phyloP scores from a whole-genome alignment of 1,140 invertebrate species.

The Panagrolaimus sp. region DNA sequence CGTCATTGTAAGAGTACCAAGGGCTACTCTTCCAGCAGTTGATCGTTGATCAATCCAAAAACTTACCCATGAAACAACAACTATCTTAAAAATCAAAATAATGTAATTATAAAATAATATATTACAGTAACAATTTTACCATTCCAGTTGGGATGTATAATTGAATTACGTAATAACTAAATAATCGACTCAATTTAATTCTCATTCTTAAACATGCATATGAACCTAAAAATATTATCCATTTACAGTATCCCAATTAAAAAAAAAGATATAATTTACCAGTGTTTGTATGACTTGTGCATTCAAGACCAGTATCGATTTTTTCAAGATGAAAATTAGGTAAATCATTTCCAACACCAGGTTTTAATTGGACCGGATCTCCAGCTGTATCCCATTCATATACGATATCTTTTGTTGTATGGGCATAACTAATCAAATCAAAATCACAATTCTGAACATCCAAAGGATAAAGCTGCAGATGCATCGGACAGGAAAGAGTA shows the following conservation, averaged over 20 bases:
- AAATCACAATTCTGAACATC: slow-evolving; percentile 48
- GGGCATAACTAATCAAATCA: slow-evolving; percentile 48
- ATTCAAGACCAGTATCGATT: slow-evolving; percentile 43
- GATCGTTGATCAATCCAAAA: slow-evolving; percentile 45
- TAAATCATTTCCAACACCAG: slow-evolving; percentile 40
- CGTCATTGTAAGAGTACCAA: slow-evolving; percentile 40
- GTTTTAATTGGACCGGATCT: slow-evolving; percentile 35
- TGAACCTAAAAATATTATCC: slow-evolving; percentile 19
- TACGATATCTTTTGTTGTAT: slow-evolving; percentile 37
- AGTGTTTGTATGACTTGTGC: slow-evolving; percentile 48
- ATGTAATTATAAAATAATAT: too few relatives aligned
- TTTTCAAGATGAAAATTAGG: slow-evolving; percentile 45
- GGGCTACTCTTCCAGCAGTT: slow-evolving; percentile 44
- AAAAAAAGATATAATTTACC: slow-evolving; percentile 26
- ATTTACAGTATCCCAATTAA: not conserved
- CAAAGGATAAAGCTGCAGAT: slow-evolving; percentile 39
- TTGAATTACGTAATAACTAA: slow-evolving; percentile 48
- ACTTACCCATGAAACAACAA: slow-evolving; percentile 30
- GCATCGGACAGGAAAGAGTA: slow-evolving; percentile 40
- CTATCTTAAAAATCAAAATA: slow-evolving; percentile 29
- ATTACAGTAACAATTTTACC: not conserved
- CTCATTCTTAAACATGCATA: slow-evolving; percentile 47
- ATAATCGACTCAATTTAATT: slow-evolving; percentile 29
- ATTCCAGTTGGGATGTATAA: slow-evolving; percentile 27
- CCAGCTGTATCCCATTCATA: slow-evolving; percentile 34